phyloP scores from a whole-genome alignment of 2,113 vertebrate species.

The Myotis davidii region DNA sequence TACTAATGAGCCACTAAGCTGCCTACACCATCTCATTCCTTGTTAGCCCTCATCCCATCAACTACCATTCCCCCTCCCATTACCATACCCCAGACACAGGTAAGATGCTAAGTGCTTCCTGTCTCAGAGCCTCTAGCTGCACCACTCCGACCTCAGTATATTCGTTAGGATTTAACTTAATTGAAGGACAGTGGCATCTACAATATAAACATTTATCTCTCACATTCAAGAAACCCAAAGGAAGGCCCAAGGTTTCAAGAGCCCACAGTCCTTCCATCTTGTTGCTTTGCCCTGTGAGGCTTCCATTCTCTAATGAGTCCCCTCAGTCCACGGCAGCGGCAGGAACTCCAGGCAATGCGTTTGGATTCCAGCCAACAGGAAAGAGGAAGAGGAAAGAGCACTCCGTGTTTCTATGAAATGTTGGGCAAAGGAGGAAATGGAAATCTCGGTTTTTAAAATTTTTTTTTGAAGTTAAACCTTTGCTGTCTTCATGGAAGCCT shows the following conservation, averaged over 20 bases:
- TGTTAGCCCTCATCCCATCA: neutral
- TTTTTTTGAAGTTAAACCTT: neutral
- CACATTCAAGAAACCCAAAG: neutral
- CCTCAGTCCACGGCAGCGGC: neutral
- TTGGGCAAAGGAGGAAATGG: neutral
- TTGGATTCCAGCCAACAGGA: neutral
- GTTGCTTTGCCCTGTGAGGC: neutral
- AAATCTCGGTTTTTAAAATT: neutral
- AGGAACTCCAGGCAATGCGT: neutral
- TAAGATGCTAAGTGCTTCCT: neutral
- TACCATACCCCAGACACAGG: neutral
- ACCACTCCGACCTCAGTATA: neutral
- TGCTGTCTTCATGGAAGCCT: neutral
- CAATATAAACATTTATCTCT: neutral
- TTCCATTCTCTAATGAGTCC: neutral
- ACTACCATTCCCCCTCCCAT: neutral
- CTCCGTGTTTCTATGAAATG: neutral
- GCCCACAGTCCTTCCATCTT: neutral
- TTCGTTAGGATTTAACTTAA: neutral
- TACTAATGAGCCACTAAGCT: neutral
- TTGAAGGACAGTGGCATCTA: neutral
- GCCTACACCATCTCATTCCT: neutral
- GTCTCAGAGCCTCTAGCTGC: neutral
- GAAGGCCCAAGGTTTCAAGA: too few species aligned
- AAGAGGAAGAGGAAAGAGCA: constrained; percentile 8